Base-by-base conservation (phyloP, 2,888 invertebrate species). In the Erannis defoliaria region DNA sequence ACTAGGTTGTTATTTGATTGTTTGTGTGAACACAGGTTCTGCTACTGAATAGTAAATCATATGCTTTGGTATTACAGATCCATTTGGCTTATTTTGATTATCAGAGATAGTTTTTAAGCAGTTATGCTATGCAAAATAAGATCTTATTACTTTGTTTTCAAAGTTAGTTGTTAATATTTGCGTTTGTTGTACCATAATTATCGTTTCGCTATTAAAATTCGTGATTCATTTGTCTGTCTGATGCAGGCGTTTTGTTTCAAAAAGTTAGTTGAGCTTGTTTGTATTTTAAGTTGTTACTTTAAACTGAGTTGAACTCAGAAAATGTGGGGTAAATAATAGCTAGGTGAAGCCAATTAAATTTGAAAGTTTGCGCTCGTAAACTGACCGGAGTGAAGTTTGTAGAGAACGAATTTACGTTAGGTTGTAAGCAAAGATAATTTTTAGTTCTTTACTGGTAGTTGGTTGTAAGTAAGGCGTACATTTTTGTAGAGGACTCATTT, bases 161-260 rank as follows among this genome's bases (percentile, higher is more conserved):
- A 9, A 2, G 49, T 63, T 21, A 1, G 45, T 63, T 21, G 33
- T 48, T n/a, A 42, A n/a, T 45, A 18, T 42, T 14, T 40, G 8
- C 5, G 37, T 19, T 26, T 23, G 51, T 53, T 45, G 14, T 26
- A 38, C 35, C 31, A 55, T 62, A 49, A 66, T 66, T 66, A 68
- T 66, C 43, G 55, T 62, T 63, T 60, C 48, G 56, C 58, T 40
- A 62, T 64, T 64, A 64, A 64, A 60, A 62, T 54, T 50, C 45
- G 58, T 68, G 60, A 68, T 68, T 68, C 60, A 68, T 68, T 66
- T 68, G 68, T 66, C 61, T 65, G 64, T 56, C 61, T 57, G 62
- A 54, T 63, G 65, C 68, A 68, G 65, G 62, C 19, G 31, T 46
- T 58, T 62, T 63, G 67, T 67, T 65, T 59, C 42, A 33, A 31